Percentiles rank a stretch among this genome's conserved stretches.
Evolutionary conservation across 1,140 invertebrate genomes (phyloP).

Genomic region (Zaprionus lachaisei): DNA sequence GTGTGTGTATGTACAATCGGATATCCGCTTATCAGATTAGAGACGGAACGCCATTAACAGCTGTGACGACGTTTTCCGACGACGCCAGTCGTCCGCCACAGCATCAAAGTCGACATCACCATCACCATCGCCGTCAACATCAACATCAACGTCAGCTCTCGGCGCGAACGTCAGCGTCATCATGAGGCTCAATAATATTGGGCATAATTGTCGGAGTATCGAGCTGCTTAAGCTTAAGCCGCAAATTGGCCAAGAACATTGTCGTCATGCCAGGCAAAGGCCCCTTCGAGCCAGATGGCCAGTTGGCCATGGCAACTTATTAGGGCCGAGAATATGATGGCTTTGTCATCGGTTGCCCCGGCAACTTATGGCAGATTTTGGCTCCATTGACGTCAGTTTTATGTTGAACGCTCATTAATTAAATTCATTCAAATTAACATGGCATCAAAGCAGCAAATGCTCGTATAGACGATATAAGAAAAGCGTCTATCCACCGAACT

Average conservation of each 20-base stretch:
- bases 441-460: slow-evolving; percentile 40
- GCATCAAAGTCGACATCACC: not conserved
- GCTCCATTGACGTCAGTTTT: slow-evolving; percentile 73
- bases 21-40: slow-evolving; percentile 70
- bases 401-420: slow-evolving; percentile 79
- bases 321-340: slow-evolving; percentile 30
- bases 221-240: slow-evolving; percentile 57
- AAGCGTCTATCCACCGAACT: not conserved
- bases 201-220: slow-evolving; percentile 72
- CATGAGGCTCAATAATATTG: slow-evolving; percentile 63
- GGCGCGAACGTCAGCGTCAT: slow-evolving; percentile 35
- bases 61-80: slow-evolving; percentile 14
- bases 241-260: slow-evolving; percentile 59
- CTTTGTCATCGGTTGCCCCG: slow-evolving; percentile 26
- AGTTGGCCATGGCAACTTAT: slow-evolving; percentile 56
- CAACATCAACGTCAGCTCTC: slow-evolving; percentile 59
- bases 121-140: not conserved
- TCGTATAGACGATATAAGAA: not conserved
- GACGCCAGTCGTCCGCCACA: not conserved
- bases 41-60: slow-evolving; percentile 45
- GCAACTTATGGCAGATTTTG: slow-evolving; percentile 34
- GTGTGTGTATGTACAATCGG: slow-evolving; percentile 35
- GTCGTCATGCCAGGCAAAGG: slow-evolving; percentile 7
- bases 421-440: slow-evolving; percentile 77
- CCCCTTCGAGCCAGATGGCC: not conserved